Evolutionary conservation across 2,888 invertebrate genomes (phyloP), one percentile per base, ranked within the genome.

Genomic region (Cremastinae sp.): DNA sequence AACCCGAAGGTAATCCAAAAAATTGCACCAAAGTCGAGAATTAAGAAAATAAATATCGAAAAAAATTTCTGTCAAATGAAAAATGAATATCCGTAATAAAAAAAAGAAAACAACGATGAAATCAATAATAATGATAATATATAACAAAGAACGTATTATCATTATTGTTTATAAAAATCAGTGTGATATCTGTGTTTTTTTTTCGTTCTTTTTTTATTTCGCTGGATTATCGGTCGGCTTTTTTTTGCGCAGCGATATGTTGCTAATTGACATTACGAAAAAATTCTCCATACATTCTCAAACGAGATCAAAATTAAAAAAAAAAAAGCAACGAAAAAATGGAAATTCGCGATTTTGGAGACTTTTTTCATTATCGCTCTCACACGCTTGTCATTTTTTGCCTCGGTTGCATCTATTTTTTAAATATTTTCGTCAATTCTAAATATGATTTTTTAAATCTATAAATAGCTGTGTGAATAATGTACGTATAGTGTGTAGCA

Each of bases 1-100:
- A 96, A 89, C 95, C 96, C 86, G 96, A 96, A 93, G 96, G 95
- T 92, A 95, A 94, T 82, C 84, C 83, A 85, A 89, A 28, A 28
- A 2, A 89, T 77, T 76, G 76, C 76, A 89, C 80, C 82, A 83
- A 82, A 84, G 78, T 79, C 81, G 83, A 70, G 80, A 83, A 73
- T 69, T 71, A 78, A 69, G 16, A 41, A 74, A 55, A 47, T 18
- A 28, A 22, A 51, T n/a, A 41, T 43, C 22, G 16, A 56, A 70
- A 43, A 45, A 51, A 45, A n/a, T n/a, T n/a, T n/a, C n/a, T n/a
- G n/a, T 41, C 8, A 65, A 53, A 55, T 43, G 55, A 28, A 43
- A 16, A 65, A 16, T 65, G 35, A 43, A 47, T 43, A 64, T 66
- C 49, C 22, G 18, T 47, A 58, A 58, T 49, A 65, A 55, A 73